These are phyloP conservation scores for Sterna hirundo DNA, from an alignment of 2,113 vertebrate genomes.

Conservation along the genomic window DNA sequence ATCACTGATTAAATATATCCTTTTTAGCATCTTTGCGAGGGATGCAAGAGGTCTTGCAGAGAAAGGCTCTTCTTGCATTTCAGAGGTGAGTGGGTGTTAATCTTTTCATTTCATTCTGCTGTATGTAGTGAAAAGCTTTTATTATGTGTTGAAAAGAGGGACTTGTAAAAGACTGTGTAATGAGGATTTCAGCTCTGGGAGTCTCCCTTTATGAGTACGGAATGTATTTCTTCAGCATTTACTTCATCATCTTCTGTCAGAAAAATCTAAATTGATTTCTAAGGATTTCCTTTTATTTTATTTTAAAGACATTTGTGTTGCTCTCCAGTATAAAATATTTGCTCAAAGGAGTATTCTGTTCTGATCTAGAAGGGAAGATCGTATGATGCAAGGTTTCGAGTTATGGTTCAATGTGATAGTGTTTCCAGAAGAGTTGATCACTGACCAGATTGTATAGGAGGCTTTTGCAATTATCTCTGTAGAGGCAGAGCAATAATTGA, in stretches of 20 bases:
- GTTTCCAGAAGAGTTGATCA: not conserved
- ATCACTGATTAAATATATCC: constrained; percentile 63
- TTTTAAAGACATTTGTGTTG: constrained; percentile 49
- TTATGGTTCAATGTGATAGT: not conserved
- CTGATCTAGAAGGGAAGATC: not conserved
- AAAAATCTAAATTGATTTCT: not conserved
- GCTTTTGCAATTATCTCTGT: not conserved
- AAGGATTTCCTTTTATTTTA: constrained; percentile 30
- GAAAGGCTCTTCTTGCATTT: constrained; percentile 95
- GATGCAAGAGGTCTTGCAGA: constrained; percentile 94
- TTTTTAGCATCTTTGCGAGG: constrained; percentile 90
- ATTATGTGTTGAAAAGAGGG: constrained; percentile 30
- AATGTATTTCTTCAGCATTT: not conserved
- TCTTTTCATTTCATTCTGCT: constrained; percentile 66
- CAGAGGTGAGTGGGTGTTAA: constrained; percentile 87
- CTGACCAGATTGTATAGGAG: not conserved
- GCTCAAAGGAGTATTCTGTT: not conserved
- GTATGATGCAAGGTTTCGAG: not conserved
- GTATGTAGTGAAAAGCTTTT: constrained; percentile 42
- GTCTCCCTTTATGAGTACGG: not conserved
- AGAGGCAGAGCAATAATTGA: not conserved
- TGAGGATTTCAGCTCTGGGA: constrained; percentile 40
- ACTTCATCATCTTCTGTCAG: constrained; percentile 3
- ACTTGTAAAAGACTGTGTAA: constrained; percentile 62
- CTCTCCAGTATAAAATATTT: constrained; percentile 1